Conservation (phyloP, 2,113 vertebrate species). For the Sula dactylatra region DNA sequence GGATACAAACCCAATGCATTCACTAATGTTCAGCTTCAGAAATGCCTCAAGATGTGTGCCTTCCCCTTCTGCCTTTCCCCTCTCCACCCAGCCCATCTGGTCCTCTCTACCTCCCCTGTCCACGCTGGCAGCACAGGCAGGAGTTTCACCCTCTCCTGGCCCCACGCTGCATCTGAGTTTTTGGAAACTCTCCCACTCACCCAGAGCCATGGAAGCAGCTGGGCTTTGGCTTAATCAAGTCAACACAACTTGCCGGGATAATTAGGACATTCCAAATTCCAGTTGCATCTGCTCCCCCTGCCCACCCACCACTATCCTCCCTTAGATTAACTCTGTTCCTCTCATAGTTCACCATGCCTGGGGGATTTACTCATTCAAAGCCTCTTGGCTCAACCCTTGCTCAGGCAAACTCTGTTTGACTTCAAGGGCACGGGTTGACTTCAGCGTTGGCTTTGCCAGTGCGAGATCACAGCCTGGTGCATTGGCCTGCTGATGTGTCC, state of each 20-base stretch:
- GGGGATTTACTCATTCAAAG: background rate
- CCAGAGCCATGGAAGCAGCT: background rate
- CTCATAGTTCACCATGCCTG: background rate
- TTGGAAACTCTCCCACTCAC: background rate
- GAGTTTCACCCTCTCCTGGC: background rate
- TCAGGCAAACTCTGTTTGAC: background rate
- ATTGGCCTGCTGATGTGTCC: background rate
- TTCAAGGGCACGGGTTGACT: background rate
- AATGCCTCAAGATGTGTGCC: accelerated
- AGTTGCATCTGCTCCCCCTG: background rate
- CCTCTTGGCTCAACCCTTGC: background rate
- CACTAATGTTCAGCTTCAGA: background rate
- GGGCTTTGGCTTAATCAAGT: background rate
- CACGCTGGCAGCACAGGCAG: background rate
- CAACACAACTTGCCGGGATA: background rate
- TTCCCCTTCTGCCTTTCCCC: background rate
- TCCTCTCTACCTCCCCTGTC: background rate
- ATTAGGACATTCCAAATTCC: background rate
- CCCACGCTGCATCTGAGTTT: background rate
- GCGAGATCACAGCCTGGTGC: background rate
- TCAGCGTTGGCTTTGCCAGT: background rate
- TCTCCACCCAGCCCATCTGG: background rate
- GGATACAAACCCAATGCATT: background rate
- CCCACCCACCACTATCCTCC: background rate
- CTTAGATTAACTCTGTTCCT: background rate